These are phyloP conservation scores for Gambusia holbrooki DNA, from an alignment of 2,113 vertebrate genomes.

Conservation along the genomic window DNA sequence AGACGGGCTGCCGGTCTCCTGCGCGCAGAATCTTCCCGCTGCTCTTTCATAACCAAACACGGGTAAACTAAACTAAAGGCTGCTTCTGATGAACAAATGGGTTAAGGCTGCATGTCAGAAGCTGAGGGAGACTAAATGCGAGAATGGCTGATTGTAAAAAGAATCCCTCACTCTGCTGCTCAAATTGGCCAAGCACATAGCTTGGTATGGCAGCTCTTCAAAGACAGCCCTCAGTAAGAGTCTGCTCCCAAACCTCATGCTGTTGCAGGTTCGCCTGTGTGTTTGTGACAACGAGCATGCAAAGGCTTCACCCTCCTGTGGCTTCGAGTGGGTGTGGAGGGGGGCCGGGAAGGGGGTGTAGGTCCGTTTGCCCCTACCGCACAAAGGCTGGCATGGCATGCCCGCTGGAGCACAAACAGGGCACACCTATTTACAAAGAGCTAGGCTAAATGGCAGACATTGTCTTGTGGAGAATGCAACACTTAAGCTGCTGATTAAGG, in stretches of 20 bases:
- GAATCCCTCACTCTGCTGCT: constrained; percentile 30
- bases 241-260: constrained; percentile 65
- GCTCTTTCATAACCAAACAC: constrained; percentile 37
- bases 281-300: constrained; percentile 42
- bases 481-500: constrained; percentile 79
- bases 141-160: constrained; percentile 59
- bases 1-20: constrained; percentile 52
- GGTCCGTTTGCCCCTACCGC: constrained; percentile 59
- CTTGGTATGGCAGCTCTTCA: constrained; percentile 62
- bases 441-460: constrained; percentile 73
- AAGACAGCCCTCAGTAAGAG: constrained; percentile 58
- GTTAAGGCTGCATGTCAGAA: constrained; percentile 40
- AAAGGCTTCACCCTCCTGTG: constrained; percentile 49
- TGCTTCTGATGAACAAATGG: constrained; percentile 41
- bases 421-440: constrained; percentile 78
- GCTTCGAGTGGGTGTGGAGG: constrained; percentile 15
- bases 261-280: constrained; percentile 49
- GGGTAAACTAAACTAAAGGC: constrained; percentile 2
- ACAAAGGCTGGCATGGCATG: constrained; percentile 65
- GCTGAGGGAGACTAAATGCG: constrained; percentile 18
- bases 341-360: constrained; percentile 30
- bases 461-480: constrained; percentile 78
- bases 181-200: constrained; percentile 36
- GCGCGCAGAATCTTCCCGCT: constrained; percentile 34
- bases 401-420: constrained; percentile 73